Evolutionary conservation across 1,140 invertebrate species (phyloP).

Genomic region (Drosophila ambigua): DNA sequence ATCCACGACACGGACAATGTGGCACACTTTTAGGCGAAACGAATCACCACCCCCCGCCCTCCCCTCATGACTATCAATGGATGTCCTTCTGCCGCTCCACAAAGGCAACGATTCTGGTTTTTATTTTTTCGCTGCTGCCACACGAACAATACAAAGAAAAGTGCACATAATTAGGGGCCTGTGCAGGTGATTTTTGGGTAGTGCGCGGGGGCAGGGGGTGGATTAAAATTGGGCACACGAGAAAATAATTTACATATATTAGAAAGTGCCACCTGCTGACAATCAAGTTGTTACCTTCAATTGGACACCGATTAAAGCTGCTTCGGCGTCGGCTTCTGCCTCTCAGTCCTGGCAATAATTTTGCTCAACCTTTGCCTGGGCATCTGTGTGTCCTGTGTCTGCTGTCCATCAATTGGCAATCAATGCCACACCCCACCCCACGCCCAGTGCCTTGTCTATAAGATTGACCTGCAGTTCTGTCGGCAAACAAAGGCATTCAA

Average conservation of each 20-base stretch:
- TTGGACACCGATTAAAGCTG: not conserved
- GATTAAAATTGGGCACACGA: not conserved
- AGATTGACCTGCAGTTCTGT: conserved; percentile 27
- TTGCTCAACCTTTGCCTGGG: no score
- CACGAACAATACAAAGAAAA: no score
- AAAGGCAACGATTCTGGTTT: no score
- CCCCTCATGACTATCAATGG: not conserved
- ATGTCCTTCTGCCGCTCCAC: no score
- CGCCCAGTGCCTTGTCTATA: not conserved
- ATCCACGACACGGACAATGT: conserved; percentile 20
- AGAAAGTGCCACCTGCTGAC: conserved; percentile 13
- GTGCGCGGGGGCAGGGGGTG: no score
- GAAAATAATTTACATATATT: not conserved
- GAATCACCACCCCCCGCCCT: not conserved
- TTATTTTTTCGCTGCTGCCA: no score
- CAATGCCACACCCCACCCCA: conserved; percentile 11
- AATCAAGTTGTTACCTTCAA: conserved; percentile 4
- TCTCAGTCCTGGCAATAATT: no score
- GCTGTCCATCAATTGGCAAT: conserved; percentile 58
- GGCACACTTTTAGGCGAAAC: conserved; percentile 55
- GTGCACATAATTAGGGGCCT: no score
- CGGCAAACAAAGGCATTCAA: conserved; percentile 33
- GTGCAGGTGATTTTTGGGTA: no score
- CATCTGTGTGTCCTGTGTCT: not conserved
- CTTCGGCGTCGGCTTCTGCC: no score